These are phyloP conservation scores for Aporophyla lueneburgensis DNA, from an alignment of 2,888 invertebrate genomes.

Conservation along the genomic window DNA sequence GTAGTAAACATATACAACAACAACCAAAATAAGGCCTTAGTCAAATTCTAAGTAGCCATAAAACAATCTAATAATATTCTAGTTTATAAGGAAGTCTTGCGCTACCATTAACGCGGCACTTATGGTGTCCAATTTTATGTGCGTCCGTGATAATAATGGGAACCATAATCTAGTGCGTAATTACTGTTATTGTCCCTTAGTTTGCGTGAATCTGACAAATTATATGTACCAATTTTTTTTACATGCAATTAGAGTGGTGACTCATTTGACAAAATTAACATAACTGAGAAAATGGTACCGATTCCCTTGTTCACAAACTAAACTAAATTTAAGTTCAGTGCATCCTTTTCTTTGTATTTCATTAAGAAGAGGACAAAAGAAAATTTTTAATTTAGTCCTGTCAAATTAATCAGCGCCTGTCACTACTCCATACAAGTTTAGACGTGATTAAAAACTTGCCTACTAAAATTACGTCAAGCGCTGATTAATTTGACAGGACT, in stretches of 20 bases:
- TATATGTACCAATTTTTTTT: slow-evolving; percentile 33
- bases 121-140: slow-evolving; percentile 49
- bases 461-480: no score
- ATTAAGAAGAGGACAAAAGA: no score
- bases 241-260: neutral
- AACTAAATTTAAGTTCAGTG: no score
- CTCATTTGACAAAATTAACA: slow-evolving; percentile 27
- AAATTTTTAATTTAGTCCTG: no score
- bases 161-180: slow-evolving; percentile 43
- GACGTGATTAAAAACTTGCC: no score
- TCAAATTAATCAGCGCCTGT: no score
- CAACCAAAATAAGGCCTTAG: neutral
- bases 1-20: no score
- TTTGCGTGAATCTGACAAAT: slow-evolving; percentile 39
- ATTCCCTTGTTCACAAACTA: no score
- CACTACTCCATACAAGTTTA: no score
- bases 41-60: slow-evolving; percentile 32
- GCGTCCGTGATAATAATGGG: slow-evolving; percentile 29
- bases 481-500: no score
- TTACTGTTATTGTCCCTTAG: slow-evolving; percentile 46
- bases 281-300: neutral
- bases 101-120: slow-evolving; percentile 35
- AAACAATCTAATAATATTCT: slow-evolving; percentile 30
- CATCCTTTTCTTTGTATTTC: no score
- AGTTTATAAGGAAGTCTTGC: slow-evolving; percentile 53